Evolutionary conservation across 2,113 vertebrate species (phyloP).

Genomic region (Sprattus sprattus): DNA sequence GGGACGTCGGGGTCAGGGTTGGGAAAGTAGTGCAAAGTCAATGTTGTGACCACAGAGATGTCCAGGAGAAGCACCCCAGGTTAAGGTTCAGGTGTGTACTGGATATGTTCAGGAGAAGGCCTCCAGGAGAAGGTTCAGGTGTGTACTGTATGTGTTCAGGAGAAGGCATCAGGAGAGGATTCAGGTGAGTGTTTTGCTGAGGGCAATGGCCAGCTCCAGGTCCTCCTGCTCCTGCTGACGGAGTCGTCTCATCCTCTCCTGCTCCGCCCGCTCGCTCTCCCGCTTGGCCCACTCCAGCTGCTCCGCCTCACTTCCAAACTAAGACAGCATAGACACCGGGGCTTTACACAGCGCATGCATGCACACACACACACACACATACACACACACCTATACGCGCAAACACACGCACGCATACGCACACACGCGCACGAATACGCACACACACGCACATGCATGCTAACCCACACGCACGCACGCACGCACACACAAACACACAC

Average conservation of each 20-base stretch:
- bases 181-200: conserved; percentile 82
- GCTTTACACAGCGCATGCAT: neutral
- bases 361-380: conserved; percentile 13
- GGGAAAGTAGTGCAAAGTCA: no score
- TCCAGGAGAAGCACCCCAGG: no score
- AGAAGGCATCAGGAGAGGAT: neutral
- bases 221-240: conserved; percentile 89
- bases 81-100: neutral
- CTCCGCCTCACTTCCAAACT: conserved; percentile 94
- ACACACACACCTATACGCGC: neutral
- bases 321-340: conserved; percentile 29
- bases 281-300: conserved; percentile 93
- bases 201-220: conserved; percentile 90
- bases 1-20: no score
- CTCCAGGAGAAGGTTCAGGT: neutral
- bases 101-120: no score
- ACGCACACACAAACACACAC: neutral
- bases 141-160: no score
- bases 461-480: neutral
- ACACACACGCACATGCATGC: neutral
- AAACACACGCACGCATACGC: neutral
- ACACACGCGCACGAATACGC: neutral
- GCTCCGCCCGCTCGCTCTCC: conserved; percentile 89
- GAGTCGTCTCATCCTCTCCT: conserved; percentile 81
- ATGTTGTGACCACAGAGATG: no score